Evolutionary conservation across 1,140 invertebrate species (phyloP), one percentile per base, ranked within the genome.

Genomic region (Scaptomyza hsui): DNA sequence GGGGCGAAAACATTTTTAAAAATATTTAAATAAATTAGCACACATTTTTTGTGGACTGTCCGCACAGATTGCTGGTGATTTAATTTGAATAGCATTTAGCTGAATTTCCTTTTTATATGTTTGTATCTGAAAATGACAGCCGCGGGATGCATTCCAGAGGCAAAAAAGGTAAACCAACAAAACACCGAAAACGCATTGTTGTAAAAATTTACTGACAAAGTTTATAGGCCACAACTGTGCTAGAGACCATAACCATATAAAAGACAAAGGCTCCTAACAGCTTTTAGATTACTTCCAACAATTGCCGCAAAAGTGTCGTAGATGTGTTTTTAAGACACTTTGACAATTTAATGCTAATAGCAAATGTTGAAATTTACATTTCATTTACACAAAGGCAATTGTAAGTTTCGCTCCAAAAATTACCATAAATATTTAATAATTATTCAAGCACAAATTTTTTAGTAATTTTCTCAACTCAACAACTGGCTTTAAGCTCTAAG

Each of bases 1-100:
- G 7, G 19, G 13, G 16, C 2, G 13, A 24, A 1, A 26, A 39
- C 48, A 62, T 65, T 78, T 88, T 64, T 82, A 88, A 86, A 86
- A 82, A 88, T 86, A 86, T 86, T 86, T 86, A 88, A 88, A 88
- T 88, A 86, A 86, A 86, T 86, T 88, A 88, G 71, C 53, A 32
- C 62, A 41, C 74, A 81, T 73, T 75, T 77, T 73, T 74, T 32
- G 26, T 52, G 6, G 24, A 3, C 47, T 60, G 48, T 42, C 35
- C 57, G 18, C 29, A 64, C 56, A 86, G 82, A 88, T 86, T 78
- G 82, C 60, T 56, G 62, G 82, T 82, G 75, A 86, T 88, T 88
- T 78, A 68, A 56, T 69, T 81, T 78, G 78, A 88, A 78, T 88
- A 78, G 47, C 82, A 60, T 88, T 88, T 88, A 70, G 78, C 48